Evolutionary conservation across 2,888 invertebrate species (phyloP).

Genomic region (Tachina grossa): DNA sequence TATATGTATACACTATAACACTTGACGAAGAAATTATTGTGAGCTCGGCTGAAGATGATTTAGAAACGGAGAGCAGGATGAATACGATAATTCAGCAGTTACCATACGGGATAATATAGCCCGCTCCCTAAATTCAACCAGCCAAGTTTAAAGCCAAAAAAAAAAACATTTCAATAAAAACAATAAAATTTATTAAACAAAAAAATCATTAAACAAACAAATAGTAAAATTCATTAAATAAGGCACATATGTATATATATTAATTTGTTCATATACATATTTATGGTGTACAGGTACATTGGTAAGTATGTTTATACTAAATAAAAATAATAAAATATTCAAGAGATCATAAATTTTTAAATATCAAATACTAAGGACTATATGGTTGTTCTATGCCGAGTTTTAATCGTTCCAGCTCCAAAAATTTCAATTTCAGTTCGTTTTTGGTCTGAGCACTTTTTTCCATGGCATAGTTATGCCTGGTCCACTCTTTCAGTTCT

Average conservation of each 20-base stretch:
- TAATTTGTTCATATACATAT: too few relatives aligned
- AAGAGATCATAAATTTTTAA: constrained; percentile 2
- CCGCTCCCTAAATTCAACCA: not conserved
- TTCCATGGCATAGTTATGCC: constrained; percentile 28
- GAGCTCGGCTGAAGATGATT: not conserved
- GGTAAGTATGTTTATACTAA: too few relatives aligned
- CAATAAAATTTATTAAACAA: not conserved
- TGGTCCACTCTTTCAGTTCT: not conserved
- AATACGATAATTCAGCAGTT: not conserved
- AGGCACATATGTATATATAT: too few relatives aligned
- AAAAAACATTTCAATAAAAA: not conserved
- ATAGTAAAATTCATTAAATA: not conserved
- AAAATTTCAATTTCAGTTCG: constrained; percentile 18
- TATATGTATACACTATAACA: not conserved
- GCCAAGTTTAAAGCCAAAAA: not conserved
- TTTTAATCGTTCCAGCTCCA: constrained; percentile 17
- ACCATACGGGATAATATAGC: too few relatives aligned
- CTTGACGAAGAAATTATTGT: constrained; percentile 1
- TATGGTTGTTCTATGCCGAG: constrained; percentile 3
- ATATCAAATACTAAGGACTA: constrained; percentile 2
- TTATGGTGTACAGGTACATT: too few relatives aligned
- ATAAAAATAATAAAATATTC: not conserved
- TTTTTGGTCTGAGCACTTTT: constrained; percentile 6
- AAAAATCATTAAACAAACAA: constrained; percentile 4
- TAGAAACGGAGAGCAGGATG: not conserved